Evolutionary conservation across 2,888 invertebrate genomes (phyloP), one percentile per base, ranked within the genome.

Genomic region (Ophioninae sp.): DNA sequence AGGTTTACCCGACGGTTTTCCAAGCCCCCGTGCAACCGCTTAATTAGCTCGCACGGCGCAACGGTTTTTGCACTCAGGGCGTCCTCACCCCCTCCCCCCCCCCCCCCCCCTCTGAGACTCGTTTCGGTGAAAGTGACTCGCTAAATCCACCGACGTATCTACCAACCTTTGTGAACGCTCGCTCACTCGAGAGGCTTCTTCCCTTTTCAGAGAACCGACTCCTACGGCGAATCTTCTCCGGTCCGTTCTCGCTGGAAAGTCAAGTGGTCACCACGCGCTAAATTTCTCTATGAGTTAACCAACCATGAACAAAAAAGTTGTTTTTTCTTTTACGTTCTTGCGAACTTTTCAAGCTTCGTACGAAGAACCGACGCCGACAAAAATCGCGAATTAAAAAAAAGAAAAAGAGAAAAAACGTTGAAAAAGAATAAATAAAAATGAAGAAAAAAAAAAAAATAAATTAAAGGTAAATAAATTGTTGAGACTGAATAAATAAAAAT

Each of bases 1-100:
- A 85, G 85, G 86, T 88, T 86, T 81, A 81, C 85, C 82, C 41
- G 81, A 74, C 69, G 82, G 69, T 84, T 83, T 73, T 73, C 82
- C 30, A 30, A 50, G 85, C 75, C 64, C 78, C 56, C 61, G 70
- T n/a, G 65, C 79, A 37, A 79, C 85, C 83, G 82, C 81, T 85
- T 84, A 86, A 85, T 86, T 86, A 86, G 83, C 82, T 85, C 30
- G 83, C 81, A 79, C 72, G 82, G 75, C 69, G 62, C 75, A 72
- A 68, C 81, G 73, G 73, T 44, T 70, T 78, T 39, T 70, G n/a
- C 64, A 67, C 74, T 64, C 64, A 21, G 7, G 50, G 7, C 6
- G 67, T 61, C 20, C 13, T 30, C 41, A 10, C 70, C 41, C 72
- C 64, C 64, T n/a, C n/a, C n/a, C n/a, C n/a, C n/a, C n/a, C n/a